These are phyloP conservation scores for Myotis brandtii DNA, from an alignment of 2,113 vertebrate genomes.

Conservation along the genomic window DNA sequence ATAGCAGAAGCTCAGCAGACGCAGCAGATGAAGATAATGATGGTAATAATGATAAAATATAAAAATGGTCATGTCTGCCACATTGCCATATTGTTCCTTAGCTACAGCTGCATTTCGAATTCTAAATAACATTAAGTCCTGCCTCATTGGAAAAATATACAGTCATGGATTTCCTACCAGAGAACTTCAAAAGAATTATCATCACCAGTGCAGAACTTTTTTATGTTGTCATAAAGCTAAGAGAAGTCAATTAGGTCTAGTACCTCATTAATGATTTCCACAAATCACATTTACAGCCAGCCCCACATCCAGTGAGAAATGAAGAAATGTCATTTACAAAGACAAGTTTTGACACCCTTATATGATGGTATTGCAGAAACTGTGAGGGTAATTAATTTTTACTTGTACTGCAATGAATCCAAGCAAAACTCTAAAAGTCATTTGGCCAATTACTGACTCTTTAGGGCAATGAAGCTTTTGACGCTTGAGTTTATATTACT, in stretches of 20 bases:
- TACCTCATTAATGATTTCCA: slow-evolving; percentile 87
- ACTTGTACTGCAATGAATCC: slow-evolving; percentile 85
- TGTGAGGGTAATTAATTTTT: slow-evolving; percentile 88
- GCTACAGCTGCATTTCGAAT: slow-evolving; percentile 9
- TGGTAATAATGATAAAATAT: slow-evolving; percentile 37
- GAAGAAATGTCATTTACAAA: slow-evolving; percentile 83
- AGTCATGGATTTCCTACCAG: slow-evolving; percentile 60
- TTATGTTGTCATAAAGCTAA: slow-evolving; percentile 87
- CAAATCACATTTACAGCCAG: slow-evolving; percentile 89
- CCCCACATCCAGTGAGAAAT: slow-evolving; percentile 78
- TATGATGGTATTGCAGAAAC: slow-evolving; percentile 80
- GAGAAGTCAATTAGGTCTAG: slow-evolving; percentile 88
- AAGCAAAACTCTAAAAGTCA: slow-evolving; percentile 85
- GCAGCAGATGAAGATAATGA: slow-evolving; percentile 44
- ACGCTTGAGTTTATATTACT: slow-evolving; percentile 82
- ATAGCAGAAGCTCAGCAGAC: background rate
- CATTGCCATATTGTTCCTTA: slow-evolving; percentile 41
- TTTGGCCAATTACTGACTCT: slow-evolving; percentile 86
- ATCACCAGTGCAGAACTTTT: slow-evolving; percentile 82
- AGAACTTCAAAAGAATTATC: slow-evolving; percentile 83
- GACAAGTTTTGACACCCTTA: slow-evolving; percentile 84
- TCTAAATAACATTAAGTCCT: slow-evolving; percentile 64
- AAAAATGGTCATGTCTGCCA: background rate
- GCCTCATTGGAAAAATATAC: slow-evolving; percentile 68
- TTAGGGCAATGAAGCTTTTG: slow-evolving; percentile 84